These are phyloP conservation scores for Calliphora vicina DNA, from an alignment of 1,140 invertebrate genomes.

Conservation along the genomic window DNA sequence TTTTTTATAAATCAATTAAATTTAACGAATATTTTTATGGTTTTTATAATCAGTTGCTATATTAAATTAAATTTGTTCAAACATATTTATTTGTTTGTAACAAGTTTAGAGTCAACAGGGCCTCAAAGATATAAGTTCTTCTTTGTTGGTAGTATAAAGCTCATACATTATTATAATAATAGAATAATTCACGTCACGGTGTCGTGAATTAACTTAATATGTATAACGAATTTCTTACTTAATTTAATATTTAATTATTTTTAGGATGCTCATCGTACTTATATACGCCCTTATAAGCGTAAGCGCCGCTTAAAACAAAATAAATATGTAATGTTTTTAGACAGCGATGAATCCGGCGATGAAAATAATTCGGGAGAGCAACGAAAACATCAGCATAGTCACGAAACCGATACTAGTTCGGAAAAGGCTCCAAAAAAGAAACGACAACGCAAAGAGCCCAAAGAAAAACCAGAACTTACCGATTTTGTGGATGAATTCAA, in stretches of 20 bases:
- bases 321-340: constrained; percentile 46
- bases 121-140: constrained; percentile 55
- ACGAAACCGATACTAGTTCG: constrained; percentile 23
- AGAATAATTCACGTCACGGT: not conserved
- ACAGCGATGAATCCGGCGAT: constrained; percentile 48
- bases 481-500: constrained; percentile 53
- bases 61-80: not conserved
- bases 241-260: constrained; percentile 9
- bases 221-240: too few species aligned
- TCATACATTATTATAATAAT: constrained; percentile 44
- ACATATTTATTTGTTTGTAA: too few species aligned
- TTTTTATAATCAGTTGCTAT: not conserved
- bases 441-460: constrained; percentile 38
- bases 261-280: constrained; percentile 52
- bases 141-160: constrained; percentile 59
- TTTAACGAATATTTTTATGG: not conserved
- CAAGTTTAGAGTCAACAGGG: constrained; percentile 51
- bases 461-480: constrained; percentile 43
- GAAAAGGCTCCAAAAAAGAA: constrained; percentile 40
- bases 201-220: too few species aligned
- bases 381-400: constrained; percentile 26
- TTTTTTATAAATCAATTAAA: not conserved
- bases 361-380: constrained; percentile 46
- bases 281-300: constrained; percentile 46
- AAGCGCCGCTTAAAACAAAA: constrained; percentile 51